Evolutionary conservation across 2,888 invertebrate genomes (phyloP).

Genomic region (Drosophila paracracens): DNA sequence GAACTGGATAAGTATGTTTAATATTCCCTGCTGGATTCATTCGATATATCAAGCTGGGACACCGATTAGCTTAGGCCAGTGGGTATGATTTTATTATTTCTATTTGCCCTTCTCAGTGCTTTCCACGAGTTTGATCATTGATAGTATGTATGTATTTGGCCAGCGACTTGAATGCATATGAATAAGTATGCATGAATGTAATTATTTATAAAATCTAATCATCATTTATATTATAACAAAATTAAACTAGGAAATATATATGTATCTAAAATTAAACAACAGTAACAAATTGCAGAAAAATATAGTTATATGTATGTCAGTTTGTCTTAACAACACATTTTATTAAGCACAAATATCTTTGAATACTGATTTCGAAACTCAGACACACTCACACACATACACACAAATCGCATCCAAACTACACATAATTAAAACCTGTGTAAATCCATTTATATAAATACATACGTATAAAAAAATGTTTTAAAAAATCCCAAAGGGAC

Average conservation of each 20-base stretch:
- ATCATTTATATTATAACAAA: slow-evolving; percentile 37
- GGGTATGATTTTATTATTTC: slow-evolving; percentile 30
- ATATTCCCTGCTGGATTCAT: slow-evolving; percentile 1
- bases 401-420: slow-evolving; percentile 40
- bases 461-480: slow-evolving; percentile 59
- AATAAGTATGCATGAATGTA: slow-evolving; percentile 42
- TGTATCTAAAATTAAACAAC: slow-evolving; percentile 36
- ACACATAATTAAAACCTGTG: slow-evolving; percentile 55
- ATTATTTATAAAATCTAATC: slow-evolving; percentile 53
- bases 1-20: slow-evolving; percentile 30
- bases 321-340: slow-evolving; percentile 55
- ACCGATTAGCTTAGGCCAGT: slow-evolving; percentile 16
- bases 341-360: slow-evolving; percentile 54
- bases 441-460: slow-evolving; percentile 71
- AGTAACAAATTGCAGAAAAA: slow-evolving; percentile 41
- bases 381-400: neutral
- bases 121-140: slow-evolving; percentile 16
- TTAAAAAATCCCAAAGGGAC: slow-evolving; percentile 81
- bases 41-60: neutral
- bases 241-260: slow-evolving; percentile 43
- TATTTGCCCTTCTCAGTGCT: slow-evolving; percentile 7
- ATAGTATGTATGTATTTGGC: slow-evolving; percentile 47
- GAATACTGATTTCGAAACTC: slow-evolving; percentile 49
- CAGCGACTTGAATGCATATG: slow-evolving; percentile 56
- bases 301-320: slow-evolving; percentile 47